phyloP scores from a whole-genome alignment of 1,140 invertebrate species.

The Papilio helenus region DNA sequence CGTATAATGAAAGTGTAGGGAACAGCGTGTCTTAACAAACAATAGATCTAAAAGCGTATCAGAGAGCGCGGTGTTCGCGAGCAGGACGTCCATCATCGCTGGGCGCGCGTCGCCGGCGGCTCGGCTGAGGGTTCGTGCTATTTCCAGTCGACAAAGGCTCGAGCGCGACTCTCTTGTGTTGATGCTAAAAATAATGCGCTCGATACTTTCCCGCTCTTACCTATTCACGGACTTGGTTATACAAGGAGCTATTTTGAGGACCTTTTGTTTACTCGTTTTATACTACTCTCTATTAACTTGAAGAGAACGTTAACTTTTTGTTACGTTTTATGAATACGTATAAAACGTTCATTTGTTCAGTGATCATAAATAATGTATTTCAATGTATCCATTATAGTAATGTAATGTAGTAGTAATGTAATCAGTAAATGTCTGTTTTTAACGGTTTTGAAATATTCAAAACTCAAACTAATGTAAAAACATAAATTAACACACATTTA shows the following conservation, averaged over 20 bases:
- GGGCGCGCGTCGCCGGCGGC: slow-evolving; percentile 40
- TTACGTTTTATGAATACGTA: neutral
- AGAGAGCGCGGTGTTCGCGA: slow-evolving; percentile 46
- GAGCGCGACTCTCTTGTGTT: slow-evolving; percentile 56
- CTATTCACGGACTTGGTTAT: slow-evolving; percentile 66
- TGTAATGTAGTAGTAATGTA: no score
- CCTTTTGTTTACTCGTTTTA: slow-evolving; percentile 59
- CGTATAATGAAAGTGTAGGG: neutral
- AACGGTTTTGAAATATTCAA: neutral
- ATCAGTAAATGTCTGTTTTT: neutral
- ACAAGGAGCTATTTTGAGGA: slow-evolving; percentile 66
- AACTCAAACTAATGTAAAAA: slow-evolving; percentile 26
- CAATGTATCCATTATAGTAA: neutral
- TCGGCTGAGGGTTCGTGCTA: slow-evolving; percentile 52
- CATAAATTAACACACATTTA: neutral
- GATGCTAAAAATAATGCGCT: slow-evolving; percentile 60
- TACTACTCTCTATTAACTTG: slow-evolving; percentile 30
- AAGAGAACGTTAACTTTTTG: slow-evolving; percentile 30
- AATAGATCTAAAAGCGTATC: slow-evolving; percentile 42
- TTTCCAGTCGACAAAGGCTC: slow-evolving; percentile 68
- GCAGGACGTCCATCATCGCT: slow-evolving; percentile 47
- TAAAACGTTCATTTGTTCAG: neutral
- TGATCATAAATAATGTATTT: neutral
- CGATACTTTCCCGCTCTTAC: slow-evolving; percentile 66
- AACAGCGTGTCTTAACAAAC: slow-evolving; percentile 30